These are phyloP conservation scores for Cataglyphis cursor DNA, from an alignment of 2,888 invertebrate genomes.

Conservation along the genomic window DNA sequence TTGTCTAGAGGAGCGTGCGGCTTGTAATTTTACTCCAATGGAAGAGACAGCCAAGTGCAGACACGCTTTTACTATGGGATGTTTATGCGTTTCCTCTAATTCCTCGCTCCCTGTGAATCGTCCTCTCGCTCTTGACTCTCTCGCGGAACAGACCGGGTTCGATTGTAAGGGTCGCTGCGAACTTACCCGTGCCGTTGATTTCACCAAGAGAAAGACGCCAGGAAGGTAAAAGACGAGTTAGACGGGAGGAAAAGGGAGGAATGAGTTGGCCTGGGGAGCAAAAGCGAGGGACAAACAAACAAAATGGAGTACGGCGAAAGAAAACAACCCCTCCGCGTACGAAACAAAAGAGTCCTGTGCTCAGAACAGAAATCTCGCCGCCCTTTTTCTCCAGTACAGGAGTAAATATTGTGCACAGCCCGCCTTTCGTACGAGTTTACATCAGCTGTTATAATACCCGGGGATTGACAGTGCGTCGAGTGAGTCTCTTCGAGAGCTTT, in stretches of 20 bases:
- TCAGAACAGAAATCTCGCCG: slow-evolving; percentile 76
- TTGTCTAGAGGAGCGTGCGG: slow-evolving; percentile 17
- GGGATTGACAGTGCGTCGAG: slow-evolving; percentile 39
- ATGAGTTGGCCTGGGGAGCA: background rate
- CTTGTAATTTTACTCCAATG: slow-evolving; percentile 51
- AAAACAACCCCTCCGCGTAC: slow-evolving; percentile 66
- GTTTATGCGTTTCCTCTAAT: slow-evolving; percentile 65
- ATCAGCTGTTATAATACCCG: slow-evolving; percentile 69
- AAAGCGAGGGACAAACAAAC: slow-evolving; percentile 57
- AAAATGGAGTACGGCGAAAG: slow-evolving; percentile 66
- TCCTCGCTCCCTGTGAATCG: slow-evolving; percentile 57
- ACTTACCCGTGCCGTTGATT: slow-evolving; percentile 43
- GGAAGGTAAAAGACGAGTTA: slow-evolving; percentile 1
- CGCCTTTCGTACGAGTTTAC: slow-evolving; percentile 65
- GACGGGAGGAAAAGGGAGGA: background rate
- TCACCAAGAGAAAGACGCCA: slow-evolving; percentile 46
- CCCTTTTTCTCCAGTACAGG: slow-evolving; percentile 58
- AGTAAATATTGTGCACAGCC: slow-evolving; percentile 74
- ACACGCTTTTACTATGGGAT: slow-evolving; percentile 27
- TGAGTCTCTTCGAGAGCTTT: slow-evolving; percentile 12
- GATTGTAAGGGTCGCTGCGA: slow-evolving; percentile 48
- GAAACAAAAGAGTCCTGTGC: slow-evolving; percentile 78
- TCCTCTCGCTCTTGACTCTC: background rate
- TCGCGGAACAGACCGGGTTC: slow-evolving; percentile 22
- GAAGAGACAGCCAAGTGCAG: slow-evolving; percentile 41